A percentile compares a stretch with the other conserved stretches of the same genome.
Conservation (phyloP, 2,113 vertebrate species). For the Phoxinus phoxinus region DNA sequence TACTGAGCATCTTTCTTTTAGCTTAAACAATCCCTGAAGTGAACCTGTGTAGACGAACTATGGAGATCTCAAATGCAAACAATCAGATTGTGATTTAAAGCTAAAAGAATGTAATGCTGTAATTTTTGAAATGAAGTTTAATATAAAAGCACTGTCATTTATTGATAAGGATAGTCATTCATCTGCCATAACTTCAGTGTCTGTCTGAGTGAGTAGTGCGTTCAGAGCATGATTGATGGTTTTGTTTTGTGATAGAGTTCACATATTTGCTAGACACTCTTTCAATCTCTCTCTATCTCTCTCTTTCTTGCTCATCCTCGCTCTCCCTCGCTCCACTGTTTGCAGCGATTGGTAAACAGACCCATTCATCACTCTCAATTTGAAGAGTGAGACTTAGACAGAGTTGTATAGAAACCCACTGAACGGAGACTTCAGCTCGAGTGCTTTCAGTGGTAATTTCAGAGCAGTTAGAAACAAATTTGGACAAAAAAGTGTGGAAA, state of each 20-base stretch:
- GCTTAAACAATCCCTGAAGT: not conserved
- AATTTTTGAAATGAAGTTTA: not conserved
- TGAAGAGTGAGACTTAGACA: not conserved
- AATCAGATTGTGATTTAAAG: constrained; percentile 8
- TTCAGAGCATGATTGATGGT: not conserved
- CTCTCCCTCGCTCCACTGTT: not conserved
- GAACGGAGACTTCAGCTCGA: not conserved
- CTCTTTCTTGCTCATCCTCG: not conserved
- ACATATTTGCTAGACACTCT: constrained; percentile 30
- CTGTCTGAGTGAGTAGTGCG: not conserved
- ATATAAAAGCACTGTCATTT: not conserved
- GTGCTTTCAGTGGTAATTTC: not conserved
- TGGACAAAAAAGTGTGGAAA: not conserved
- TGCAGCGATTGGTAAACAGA: constrained; percentile 25
- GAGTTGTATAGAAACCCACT: not conserved
- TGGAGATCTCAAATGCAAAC: not conserved
- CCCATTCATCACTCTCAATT: constrained; percentile 25
- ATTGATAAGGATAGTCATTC: constrained; percentile 7
- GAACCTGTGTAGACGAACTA: constrained; percentile 7
- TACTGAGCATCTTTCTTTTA: not conserved
- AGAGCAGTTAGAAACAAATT: not conserved
- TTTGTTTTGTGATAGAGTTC: constrained; percentile 26
- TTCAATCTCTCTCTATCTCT: constrained; percentile 24
- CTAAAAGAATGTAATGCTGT: not conserved
- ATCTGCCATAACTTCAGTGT: not conserved